Base-by-base conservation (phyloP, 2,888 invertebrate genomes). In the Nemotelus pantherinus region DNA sequence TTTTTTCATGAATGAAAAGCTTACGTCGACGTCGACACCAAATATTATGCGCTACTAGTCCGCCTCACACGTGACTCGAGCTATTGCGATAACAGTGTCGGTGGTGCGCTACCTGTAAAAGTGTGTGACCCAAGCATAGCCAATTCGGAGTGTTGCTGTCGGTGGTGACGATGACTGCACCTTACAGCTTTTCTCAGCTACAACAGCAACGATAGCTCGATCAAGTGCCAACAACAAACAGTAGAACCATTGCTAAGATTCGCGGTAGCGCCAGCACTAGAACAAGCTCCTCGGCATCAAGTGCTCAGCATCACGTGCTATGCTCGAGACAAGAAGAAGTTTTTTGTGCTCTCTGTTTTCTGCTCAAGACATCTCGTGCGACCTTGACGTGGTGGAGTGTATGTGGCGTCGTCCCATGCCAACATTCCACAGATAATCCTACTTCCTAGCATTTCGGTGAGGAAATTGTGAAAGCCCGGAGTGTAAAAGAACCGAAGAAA, bases 1-100 rank as follows among this genome's bases (percentile, higher is more conserved):
- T 74, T 74, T 68, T 74, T 74, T 74, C 63, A 74, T 74, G 74
- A 74, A 74, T 74, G 74, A 74, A 74, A 74, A 74, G 74, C 74
- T 74, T 74, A 47, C 50, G 7, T 9, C 50, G 60, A 74, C 63
- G 74, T 63, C 63, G 47, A 72, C 47, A 58, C 43, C 74, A 63
- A 63, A 74, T 63, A 63, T 50, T 60, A 74, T 48, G 45, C 63
- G 60, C 63, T 74, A 43, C 48, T 74, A 63, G 74, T 50, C 41
- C 74, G 43, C 41, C 41, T 39, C 74, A 48, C 74, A 74, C 74
- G 74, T 74, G 74, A 74, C 70, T 70, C 45, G 7, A 44, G n/a
- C 7, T 41, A 70, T 70, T 68, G 9, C 70, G 55, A 53, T 55
- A 55, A 55, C 47, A 63, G 50, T 74, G 74, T 47, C 50, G 74